These are phyloP conservation scores for Galemys pyrenaicus DNA, from an alignment of 2,113 vertebrate genomes.

Conservation along the genomic window DNA sequence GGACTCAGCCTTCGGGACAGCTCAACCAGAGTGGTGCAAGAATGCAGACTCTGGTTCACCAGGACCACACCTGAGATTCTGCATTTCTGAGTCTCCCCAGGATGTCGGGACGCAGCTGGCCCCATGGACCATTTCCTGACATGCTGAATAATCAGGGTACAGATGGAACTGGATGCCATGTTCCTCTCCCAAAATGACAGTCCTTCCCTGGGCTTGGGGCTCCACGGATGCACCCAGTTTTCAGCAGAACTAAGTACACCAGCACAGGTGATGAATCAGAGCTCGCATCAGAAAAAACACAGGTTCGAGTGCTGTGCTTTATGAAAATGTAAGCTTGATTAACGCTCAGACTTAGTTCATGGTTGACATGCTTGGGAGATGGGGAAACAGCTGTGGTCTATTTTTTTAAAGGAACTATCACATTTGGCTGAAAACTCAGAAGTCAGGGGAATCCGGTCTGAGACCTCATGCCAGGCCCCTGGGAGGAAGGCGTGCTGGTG, in stretches of 20 bases:
- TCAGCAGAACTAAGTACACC: background rate
- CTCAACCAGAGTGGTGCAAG: background rate
- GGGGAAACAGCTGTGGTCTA: background rate
- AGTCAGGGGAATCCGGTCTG: background rate
- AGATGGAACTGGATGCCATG: background rate
- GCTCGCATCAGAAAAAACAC: background rate
- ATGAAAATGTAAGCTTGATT: constrained; percentile 1
- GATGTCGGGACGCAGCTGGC: rapidly evolving
- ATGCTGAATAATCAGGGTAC: background rate
- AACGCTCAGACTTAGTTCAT: background rate
- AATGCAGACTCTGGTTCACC: background rate
- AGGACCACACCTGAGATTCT: background rate
- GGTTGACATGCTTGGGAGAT: background rate
- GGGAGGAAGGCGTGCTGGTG: background rate
- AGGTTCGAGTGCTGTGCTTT: background rate
- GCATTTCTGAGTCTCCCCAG: background rate
- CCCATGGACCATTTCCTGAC: background rate
- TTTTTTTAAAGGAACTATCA: background rate
- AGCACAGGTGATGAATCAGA: background rate
- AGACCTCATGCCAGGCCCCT: background rate
- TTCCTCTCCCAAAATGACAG: background rate
- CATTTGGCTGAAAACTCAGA: background rate
- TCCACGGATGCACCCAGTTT: background rate
- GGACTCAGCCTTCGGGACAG: too few species aligned
- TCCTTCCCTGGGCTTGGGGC: background rate